Percentiles rank a stretch among this genome's conserved stretches.
Evolutionary conservation across 2,888 invertebrate genomes (phyloP).

Genomic region (Seira ritae): DNA sequence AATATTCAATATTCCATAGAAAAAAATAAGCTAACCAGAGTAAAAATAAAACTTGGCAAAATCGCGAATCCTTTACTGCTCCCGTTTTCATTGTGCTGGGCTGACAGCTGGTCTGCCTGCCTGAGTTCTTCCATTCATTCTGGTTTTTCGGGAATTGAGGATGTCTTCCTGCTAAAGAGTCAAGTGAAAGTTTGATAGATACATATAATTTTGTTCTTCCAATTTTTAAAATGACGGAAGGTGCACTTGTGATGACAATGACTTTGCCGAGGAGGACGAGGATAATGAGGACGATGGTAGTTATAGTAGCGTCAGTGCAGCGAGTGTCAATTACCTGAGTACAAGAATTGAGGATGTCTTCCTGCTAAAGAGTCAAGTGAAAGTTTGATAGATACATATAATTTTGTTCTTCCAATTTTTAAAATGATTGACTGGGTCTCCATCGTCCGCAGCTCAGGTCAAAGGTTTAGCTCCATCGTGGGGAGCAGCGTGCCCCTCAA

Average conservation of each 20-base stretch:
- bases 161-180: not conserved
- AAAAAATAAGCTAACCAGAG: not conserved
- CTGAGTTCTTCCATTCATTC: not conserved
- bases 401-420: not conserved
- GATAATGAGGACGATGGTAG: slow-evolving; percentile 34
- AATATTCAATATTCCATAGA: too few relatives aligned
- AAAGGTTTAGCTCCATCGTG: slow-evolving; percentile 83
- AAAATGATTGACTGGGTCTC: slow-evolving; percentile 87
- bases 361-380: not conserved
- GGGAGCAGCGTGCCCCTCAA: slow-evolving; percentile 82
- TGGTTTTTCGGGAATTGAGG: too few relatives aligned
- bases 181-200: not conserved
- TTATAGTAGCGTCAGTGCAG: too few relatives aligned
- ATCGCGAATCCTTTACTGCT: slow-evolving; percentile 32
- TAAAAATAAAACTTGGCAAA: slow-evolving; percentile 62
- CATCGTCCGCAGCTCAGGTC: slow-evolving; percentile 83
- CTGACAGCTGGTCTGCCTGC: slow-evolving; percentile 49
- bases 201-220: not conserved
- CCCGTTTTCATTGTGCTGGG: slow-evolving; percentile 34
- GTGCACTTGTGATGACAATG: slow-evolving; percentile 52
- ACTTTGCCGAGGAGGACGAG: slow-evolving; percentile 16
- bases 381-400: not conserved
- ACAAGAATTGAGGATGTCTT: too few relatives aligned
- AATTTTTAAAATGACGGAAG: slow-evolving; percentile 77
- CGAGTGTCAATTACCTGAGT: too few relatives aligned